Base-by-base conservation (phyloP, 2,113 vertebrate genomes). In the Grallaria varia region DNA sequence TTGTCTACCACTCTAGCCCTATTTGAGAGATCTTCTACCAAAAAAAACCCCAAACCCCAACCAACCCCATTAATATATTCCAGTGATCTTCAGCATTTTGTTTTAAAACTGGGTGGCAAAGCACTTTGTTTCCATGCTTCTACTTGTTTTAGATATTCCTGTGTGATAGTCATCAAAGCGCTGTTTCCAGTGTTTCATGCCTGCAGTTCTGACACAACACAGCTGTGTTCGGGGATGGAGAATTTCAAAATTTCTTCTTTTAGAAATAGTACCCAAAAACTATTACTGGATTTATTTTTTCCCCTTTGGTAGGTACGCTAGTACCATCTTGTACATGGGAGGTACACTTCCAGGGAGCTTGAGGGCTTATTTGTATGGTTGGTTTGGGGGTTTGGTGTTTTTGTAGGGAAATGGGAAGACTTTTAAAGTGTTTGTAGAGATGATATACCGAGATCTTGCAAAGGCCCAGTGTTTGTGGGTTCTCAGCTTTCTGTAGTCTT, bases 111-210 rank as follows among this genome's bases (percentile, higher is more conserved):
- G 93, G 85, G 93, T 95, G 93, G 93, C 92, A 95, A 95, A 92
- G 64, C 28, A 22, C 40, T 68, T 94, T 67, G 55, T 94, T 96
- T 94, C 96, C 85, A 52, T 96, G 95, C 94, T 96, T 77, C 71
- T 96, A 96, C 95, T 95, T 96, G 92, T 96, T 95, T 77, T 71
- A 96, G 95, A 87, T 96, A 92, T 90, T 93, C 76, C 27, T 40
- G 55, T 64, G 76, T 22, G 96, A 97, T 95, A 96, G 85, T 91
- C 90, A 96, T 96, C 95, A 96, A 97, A 97, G 96, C 75, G 67
- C 66, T 86, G 35, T 56, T 96, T 86, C 79, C 88, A 88, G 85
- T 60, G 58, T 56, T 90, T 96, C 59, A 53, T 24, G 82, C 83
- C 90, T 78, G 63, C 88, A 87, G 90, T 96, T 91, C 72, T 96